phyloP scores from a whole-genome alignment of 2,797 vertebrate genomes.

The Echeneis naucrates region DNA sequence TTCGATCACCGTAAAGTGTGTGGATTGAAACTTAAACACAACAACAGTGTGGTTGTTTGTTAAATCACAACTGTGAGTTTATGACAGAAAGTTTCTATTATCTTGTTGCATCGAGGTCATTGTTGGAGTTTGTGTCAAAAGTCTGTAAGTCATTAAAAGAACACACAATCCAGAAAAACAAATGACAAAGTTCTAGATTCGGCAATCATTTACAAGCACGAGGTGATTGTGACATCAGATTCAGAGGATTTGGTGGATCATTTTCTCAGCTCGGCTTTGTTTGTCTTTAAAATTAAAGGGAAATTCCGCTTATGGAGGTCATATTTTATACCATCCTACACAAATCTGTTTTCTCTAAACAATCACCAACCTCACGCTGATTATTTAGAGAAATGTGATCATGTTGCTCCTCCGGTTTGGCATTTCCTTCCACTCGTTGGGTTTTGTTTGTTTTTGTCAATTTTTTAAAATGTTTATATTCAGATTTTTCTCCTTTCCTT shows the following conservation, averaged over 20 bases:
- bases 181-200: conserved; percentile 6
- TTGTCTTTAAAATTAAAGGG: conserved; percentile 12
- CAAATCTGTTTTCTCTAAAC: background rate
- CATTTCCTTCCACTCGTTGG: background rate
- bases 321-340: background rate
- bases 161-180: background rate
- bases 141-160: no score
- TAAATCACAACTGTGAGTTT: background rate
- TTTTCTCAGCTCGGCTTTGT: conserved; percentile 36
- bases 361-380: background rate
- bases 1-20: no score
- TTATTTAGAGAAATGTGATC: background rate
- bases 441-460: background rate
- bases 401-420: background rate
- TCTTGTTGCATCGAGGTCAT: conserved; percentile 8
- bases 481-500: conserved; percentile 32
- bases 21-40: no score
- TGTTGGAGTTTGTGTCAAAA: background rate
- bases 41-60: background rate
- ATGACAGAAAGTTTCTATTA: background rate
- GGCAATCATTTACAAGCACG: conserved; percentile 22
- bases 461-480: conserved; percentile 8
- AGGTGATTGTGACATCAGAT: conserved; percentile 29
- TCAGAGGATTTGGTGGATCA: conserved; percentile 33
- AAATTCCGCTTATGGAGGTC: conserved; percentile 46